Conservation (phyloP, 2,888 invertebrate species). For the Pseudolycoriella hygida region DNA sequence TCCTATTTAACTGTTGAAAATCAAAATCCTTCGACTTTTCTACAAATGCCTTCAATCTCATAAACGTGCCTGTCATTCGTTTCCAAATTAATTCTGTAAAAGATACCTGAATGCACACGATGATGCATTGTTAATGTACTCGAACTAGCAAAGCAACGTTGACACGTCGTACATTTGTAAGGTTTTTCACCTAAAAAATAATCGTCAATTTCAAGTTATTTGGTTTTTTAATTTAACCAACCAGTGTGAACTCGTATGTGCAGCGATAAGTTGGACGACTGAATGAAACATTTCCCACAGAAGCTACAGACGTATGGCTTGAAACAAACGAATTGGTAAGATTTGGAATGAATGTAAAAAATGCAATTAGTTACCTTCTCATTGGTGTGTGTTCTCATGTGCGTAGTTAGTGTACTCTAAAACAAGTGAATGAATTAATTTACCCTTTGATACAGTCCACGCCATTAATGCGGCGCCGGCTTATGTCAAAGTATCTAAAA, state of each 20-base stretch:
- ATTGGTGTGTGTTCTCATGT: constrained; percentile 42
- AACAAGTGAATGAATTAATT: too few relatives aligned
- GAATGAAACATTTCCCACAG: constrained; percentile 41
- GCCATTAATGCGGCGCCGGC: too few relatives aligned
- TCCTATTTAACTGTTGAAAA: too few relatives aligned
- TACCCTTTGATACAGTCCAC: too few relatives aligned
- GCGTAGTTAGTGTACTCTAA: constrained; percentile 36
- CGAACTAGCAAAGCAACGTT: constrained; percentile 24
- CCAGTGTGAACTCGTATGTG: constrained; percentile 28
- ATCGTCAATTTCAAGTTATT: background rate
- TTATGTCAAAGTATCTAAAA: too few relatives aligned
- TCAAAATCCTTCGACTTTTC: too few relatives aligned
- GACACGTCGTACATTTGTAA: constrained; percentile 20
- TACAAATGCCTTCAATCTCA: too few relatives aligned
- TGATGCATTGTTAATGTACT: constrained; percentile 26
- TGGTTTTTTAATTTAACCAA: background rate
- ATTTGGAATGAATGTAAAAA: too few relatives aligned
- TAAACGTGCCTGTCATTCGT: too few relatives aligned
- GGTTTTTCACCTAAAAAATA: constrained; percentile 12
- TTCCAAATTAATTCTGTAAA: too few relatives aligned
- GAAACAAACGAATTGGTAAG: too few relatives aligned
- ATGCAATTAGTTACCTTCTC: constrained; percentile 22
- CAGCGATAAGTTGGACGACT: constrained; percentile 35
- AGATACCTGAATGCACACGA: constrained; percentile 23
- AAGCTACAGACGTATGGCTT: constrained; percentile 34